Conservation (phyloP, 2,797 vertebrate species). For the Crypturellus tataupa region DNA sequence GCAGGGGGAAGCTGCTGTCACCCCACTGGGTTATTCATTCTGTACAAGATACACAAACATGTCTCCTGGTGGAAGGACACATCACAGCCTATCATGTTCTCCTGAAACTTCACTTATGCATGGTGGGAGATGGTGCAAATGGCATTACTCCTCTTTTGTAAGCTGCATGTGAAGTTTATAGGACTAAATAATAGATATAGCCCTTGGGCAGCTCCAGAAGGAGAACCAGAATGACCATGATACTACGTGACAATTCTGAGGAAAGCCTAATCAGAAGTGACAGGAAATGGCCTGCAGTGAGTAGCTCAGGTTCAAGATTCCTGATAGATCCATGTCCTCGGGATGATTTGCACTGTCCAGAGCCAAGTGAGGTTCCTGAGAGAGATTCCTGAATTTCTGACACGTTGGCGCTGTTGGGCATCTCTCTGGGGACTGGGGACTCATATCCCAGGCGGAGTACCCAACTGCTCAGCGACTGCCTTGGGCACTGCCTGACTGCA, state of each 20-base stretch:
- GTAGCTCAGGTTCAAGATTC: neutral
- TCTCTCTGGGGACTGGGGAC: neutral
- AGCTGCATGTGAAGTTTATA: neutral
- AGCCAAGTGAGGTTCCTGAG: neutral
- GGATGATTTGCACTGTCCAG: neutral
- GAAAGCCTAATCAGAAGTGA: neutral
- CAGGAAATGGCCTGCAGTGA: neutral
- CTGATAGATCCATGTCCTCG: neutral
- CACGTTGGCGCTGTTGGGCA: neutral
- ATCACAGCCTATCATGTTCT: neutral
- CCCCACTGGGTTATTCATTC: rapidly evolving
- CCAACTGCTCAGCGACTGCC: neutral
- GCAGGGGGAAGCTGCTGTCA: neutral
- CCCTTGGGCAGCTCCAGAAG: neutral
- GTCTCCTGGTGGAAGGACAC: neutral
- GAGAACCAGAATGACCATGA: neutral
- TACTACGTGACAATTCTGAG: neutral
- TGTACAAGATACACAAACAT: neutral
- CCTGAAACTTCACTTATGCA: neutral
- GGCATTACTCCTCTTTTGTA: neutral
- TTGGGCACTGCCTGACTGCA: rapidly evolving
- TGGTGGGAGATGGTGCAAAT: neutral
- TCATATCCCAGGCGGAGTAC: neutral
- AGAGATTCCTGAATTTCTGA: rapidly evolving
- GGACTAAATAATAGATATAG: neutral